Conservation (phyloP, 2,113 vertebrate species). For the Periophthalmus modestus region DNA sequence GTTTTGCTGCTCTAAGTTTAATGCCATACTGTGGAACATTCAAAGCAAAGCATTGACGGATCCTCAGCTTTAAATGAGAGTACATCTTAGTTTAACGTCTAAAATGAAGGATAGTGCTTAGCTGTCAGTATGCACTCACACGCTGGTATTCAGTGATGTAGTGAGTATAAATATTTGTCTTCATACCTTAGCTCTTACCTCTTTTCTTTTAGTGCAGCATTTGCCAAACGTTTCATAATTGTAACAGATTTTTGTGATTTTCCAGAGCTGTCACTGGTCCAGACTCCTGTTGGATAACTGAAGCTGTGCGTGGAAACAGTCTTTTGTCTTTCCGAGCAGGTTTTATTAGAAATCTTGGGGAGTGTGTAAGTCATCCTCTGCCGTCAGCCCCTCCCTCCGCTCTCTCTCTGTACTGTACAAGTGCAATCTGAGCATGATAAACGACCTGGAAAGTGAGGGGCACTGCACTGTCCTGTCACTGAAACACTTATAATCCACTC, state of each 20-base stretch:
- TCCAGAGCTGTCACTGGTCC: constrained; percentile 17
- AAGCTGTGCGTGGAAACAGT: background rate
- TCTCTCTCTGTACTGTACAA: constrained; percentile 26
- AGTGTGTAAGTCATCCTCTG: constrained; percentile 43
- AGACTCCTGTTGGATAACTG: constrained; percentile 1
- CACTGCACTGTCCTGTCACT: constrained; percentile 19
- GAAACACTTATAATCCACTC: constrained; percentile 40
- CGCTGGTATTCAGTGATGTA: background rate
- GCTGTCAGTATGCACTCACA: background rate
- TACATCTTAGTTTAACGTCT: background rate
- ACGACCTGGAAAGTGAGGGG: constrained; percentile 46
- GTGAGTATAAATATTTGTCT: background rate
- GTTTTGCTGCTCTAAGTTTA: too few species aligned
- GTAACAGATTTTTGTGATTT: constrained; percentile 11
- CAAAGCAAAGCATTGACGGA: too few species aligned
- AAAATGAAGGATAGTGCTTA: background rate
- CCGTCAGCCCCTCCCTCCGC: constrained; percentile 28
- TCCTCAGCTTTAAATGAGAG: too few species aligned
- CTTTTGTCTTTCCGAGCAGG: constrained; percentile 10
- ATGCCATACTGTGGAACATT: too few species aligned
- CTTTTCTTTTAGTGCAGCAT: constrained; percentile 9
- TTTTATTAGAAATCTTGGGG: constrained; percentile 44
- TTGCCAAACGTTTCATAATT: constrained; percentile 28
- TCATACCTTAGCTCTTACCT: background rate
- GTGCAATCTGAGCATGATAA: constrained; percentile 54